Conservation (phyloP, 1,140 invertebrate genomes). For the Epicauta chinensis region DNA sequence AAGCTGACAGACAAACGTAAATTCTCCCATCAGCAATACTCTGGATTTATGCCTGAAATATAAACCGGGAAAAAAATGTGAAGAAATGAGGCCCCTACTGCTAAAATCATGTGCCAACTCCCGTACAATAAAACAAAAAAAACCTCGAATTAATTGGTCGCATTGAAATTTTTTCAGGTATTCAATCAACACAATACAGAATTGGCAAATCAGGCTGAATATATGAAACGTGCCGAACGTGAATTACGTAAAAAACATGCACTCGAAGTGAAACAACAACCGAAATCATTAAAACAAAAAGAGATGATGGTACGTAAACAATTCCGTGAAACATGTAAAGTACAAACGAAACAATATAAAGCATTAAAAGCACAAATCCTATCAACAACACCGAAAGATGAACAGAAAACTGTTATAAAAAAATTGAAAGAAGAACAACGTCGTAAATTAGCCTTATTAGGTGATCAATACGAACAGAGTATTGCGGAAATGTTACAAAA, state of each 20-base stretch:
- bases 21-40: no score
- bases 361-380: conserved; percentile 95
- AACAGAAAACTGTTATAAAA: conserved; percentile 94
- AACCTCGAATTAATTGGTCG: not conserved
- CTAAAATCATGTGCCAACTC: no score
- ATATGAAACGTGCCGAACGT: conserved; percentile 86
- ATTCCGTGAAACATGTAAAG: conserved; percentile 98
- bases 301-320: conserved; percentile 98
- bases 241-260: conserved; percentile 97
- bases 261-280: conserved; percentile 94
- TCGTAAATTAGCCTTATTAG: conserved; percentile 90
- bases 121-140: no score
- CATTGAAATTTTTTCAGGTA: conserved; percentile 44
- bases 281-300: conserved; percentile 99
- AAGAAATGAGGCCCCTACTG: no score
- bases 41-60: no score
- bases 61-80: no score
- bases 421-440: conserved; percentile 97
- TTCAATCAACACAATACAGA: conserved; percentile 92
- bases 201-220: conserved; percentile 93
- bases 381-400: conserved; percentile 88
- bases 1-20: no score
- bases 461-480: conserved; percentile 98
- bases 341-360: conserved; percentile 98
- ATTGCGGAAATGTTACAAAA: conserved; percentile 99